Evolutionary conservation across 2,888 invertebrate species (phyloP), one percentile per base, ranked within the genome.

Genomic region (Dynastes grantii): DNA sequence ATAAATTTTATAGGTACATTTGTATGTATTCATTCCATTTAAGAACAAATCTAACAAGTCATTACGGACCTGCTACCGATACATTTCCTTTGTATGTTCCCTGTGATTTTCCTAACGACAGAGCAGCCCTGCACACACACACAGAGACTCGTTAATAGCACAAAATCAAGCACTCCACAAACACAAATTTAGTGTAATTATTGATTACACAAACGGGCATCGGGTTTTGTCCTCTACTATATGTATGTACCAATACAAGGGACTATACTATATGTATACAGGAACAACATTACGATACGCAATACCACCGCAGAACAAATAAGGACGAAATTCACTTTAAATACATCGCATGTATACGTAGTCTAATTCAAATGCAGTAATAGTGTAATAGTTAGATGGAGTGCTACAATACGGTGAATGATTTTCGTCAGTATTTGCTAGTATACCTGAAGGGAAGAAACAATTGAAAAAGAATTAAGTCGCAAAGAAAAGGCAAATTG

Each of bases 271-370:
- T 53, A 53, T 11, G 53, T 22, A 22, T 22, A 22, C 37, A n/a
- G 64, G 32, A 64, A 64, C 64, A 64, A 37, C 37, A 64, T 64
- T 64, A 64, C 64, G 37, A 22, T 22, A 53, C n/a, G 53, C 5
- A 64, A 64, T 64, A 64, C 6, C 64, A 32, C 64, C 64, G 37
- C 64, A 32, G 64, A 64, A 64, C 64, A 64, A 64, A 64, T 64
- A 64, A 64, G 32, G 32, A 32, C 64, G 64, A 64, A 64, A 64
- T 32, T 64, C 32, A 37, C 64, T 32, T 64, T 9, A 64, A 64
- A 64, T 64, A 64, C 64, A 37, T 64, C 32, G 53, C 53, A 9
- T 9, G 6, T 6, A 6, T 37, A 6, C 37, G 6, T 37, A 3
- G 37, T 37, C 37, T 37, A 37, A 37, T 37, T 37, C 37, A 5